These are phyloP conservation scores for Phania funesta DNA, from an alignment of 2,888 invertebrate species.

Conservation along the genomic window DNA sequence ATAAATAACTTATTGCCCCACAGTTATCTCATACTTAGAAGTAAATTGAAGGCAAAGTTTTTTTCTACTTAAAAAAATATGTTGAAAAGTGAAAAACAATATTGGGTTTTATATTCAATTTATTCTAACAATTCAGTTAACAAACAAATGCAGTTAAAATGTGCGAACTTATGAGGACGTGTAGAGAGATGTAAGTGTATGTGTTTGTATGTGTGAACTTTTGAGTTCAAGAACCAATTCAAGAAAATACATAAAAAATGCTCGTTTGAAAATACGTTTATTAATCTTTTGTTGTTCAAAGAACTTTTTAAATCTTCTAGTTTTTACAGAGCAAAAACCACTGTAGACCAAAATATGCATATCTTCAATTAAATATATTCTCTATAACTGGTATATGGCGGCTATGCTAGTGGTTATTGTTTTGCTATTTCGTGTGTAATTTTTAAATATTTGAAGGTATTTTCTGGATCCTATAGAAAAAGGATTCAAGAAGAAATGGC, in stretches of 20 bases:
- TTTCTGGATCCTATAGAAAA: too few species aligned
- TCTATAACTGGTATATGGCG: too few species aligned
- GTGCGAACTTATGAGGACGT: neutral
- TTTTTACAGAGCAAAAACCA: constrained; percentile 34
- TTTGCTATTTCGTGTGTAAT: too few species aligned
- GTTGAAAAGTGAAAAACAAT: constrained; percentile 26
- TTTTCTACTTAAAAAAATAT: neutral
- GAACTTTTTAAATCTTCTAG: constrained; percentile 25
- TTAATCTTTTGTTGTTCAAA: constrained; percentile 52
- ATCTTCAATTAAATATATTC: constrained; percentile 19
- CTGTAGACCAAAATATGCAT: constrained; percentile 44
- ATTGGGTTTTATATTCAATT: constrained; percentile 48
- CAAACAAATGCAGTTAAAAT: constrained; percentile 57
- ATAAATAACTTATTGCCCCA: neutral
- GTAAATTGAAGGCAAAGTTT: constrained; percentile 23
- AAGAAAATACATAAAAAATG: constrained; percentile 13
- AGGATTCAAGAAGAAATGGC: too few species aligned
- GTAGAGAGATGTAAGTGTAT: neutral
- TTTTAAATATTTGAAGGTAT: too few species aligned
- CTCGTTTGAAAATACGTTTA: constrained; percentile 49
- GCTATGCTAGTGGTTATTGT: too few species aligned
- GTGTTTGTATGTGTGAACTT: neutral
- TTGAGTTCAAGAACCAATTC: constrained; percentile 27
- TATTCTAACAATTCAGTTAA: constrained; percentile 54
- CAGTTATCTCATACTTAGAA: neutral